Base-by-base conservation (phyloP, 2,888 invertebrate genomes). In the Petrophora chlorosata region DNA sequence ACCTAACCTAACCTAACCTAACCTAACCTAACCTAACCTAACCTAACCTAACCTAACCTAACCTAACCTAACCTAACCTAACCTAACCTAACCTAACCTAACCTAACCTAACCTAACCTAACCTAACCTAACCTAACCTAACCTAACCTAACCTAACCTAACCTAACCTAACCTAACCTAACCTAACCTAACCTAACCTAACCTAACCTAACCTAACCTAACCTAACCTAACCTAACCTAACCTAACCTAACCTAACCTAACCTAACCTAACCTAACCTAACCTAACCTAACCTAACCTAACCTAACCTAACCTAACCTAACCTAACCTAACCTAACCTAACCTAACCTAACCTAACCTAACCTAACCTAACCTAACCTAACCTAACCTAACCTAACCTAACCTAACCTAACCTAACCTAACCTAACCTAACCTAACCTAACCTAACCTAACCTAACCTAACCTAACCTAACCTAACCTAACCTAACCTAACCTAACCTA, bases 321-420 rank as follows among this genome's bases (percentile, higher is more conserved):
- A 30, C 30, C 30, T 30, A 30, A 30, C 30, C 30, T 30, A 30
- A 30, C 30, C 30, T 30, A 30, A 30, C 30, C 30, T 30, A 30
- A 30, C 30, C 30, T 30, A 30, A 30, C 30, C 30, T 30, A 30
- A 30, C 30, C 30, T 30, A 30, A 30, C 30, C 30, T 30, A 28
- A 30, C 30, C 30, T 30, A 33, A 28, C 28, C 28, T 35, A 35
- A 33, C 32, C 32, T 33, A 33, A 33, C 32, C 32, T 33, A 33
- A 33, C 32, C 32, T 33, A 33, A 33, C 32, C 32, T 33, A 33
- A 33, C 32, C 53, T 53, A 47, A 46, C 52, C 47, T 47, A 42
- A 51, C 47, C 56, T 49, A 44, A 53, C 49, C 32, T 33, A 33
- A 33, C 32, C 32, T 40, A 47, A 39, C 46, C 29, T 28, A 44